Evolutionary conservation across 2,797 vertebrate species (phyloP).

Genomic region (Astyanax mexicanus): DNA sequence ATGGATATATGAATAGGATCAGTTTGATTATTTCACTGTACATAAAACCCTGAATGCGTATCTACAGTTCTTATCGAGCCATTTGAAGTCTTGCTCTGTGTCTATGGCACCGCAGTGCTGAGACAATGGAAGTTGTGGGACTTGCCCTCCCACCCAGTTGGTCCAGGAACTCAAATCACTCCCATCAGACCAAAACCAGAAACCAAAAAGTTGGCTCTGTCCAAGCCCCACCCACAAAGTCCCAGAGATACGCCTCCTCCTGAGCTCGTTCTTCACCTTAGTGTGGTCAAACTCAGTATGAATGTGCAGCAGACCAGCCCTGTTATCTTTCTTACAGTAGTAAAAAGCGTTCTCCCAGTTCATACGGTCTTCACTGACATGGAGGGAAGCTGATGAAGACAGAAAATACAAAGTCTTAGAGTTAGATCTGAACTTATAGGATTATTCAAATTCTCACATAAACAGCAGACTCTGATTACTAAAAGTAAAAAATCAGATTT

Average conservation of each 20-base stretch:
- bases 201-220: constrained; percentile 63
- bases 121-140: constrained; percentile 40
- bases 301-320: no score
- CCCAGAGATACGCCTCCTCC: fast-evolving
- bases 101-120: constrained; percentile 61
- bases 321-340: no score
- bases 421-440: no score
- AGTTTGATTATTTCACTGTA: constrained; percentile 41
- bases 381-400: no score
- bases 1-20: no score
- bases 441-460: no score
- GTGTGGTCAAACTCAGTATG: neutral
- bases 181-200: constrained; percentile 70
- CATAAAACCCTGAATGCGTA: constrained; percentile 51
- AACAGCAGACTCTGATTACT: no score
- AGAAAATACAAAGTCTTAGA: no score
- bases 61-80: constrained; percentile 60
- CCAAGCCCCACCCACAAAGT: constrained; percentile 56
- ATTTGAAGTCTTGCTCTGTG: neutral
- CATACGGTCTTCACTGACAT: no score
- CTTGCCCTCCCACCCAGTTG: constrained; percentile 42
- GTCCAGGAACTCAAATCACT: neutral
- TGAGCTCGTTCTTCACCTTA: neutral
- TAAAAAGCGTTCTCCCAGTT: no score
- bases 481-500: no score